Evolutionary conservation across 2,888 invertebrate genomes (phyloP).

Genomic region (Ecliptopera silaceata): DNA sequence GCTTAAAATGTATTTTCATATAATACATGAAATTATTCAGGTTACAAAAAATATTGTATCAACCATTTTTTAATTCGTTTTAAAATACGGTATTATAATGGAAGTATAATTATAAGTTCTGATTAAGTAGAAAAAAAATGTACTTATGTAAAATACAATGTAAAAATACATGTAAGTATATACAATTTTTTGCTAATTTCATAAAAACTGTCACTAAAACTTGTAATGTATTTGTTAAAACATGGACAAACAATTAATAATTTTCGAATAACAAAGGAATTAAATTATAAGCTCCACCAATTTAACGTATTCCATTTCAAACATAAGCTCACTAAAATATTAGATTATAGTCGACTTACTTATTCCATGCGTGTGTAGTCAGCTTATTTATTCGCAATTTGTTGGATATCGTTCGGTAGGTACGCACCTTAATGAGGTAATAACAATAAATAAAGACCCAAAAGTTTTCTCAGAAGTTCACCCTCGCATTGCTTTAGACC

Average conservation of each 20-base stretch:
- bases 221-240: no score
- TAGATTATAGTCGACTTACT: conserved; percentile 56
- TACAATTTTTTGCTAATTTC: neutral
- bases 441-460: conserved; percentile 83
- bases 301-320: conserved; percentile 18
- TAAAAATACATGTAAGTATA: no score
- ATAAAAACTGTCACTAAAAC: neutral
- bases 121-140: no score
- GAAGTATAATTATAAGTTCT: no score
- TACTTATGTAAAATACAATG: no score
- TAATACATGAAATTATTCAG: neutral
- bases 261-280: conserved; percentile 1
- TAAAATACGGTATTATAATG: no score
- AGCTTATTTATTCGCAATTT: conserved; percentile 81
- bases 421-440: conserved; percentile 81
- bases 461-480: conserved; percentile 77
- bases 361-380: conserved; percentile 64
- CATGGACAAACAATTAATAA: neutral
- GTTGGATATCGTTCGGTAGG: conserved; percentile 79
- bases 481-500: conserved; percentile 64
- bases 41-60: neutral
- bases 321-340: conserved; percentile 40
- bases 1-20: conserved; percentile 8
- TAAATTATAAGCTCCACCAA: conserved; percentile 4
- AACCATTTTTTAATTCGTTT: no score